These are phyloP conservation scores for Agriopis aurantiaria DNA, from an alignment of 2,888 invertebrate species.

Conservation along the genomic window DNA sequence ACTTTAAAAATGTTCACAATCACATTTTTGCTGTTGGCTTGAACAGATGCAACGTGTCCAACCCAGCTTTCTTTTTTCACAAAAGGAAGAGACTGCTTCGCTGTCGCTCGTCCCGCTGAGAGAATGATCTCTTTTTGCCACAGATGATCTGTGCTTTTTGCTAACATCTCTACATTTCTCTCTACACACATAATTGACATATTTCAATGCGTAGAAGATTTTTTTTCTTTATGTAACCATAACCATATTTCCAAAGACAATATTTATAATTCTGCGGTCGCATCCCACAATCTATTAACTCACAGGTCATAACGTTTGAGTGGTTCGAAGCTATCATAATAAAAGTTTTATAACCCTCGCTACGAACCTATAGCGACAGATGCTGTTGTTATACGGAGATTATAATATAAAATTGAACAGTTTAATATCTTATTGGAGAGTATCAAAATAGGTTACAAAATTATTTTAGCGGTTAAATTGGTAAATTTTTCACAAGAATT, in stretches of 20 bases:
- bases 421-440: conserved; percentile 6
- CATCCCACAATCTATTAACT: conserved; percentile 49
- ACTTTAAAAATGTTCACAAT: no score
- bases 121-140: no score
- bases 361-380: conserved; percentile 29
- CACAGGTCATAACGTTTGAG: conserved; percentile 47
- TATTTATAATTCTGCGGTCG: conserved; percentile 27
- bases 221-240: neutral
- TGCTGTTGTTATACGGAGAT: conserved; percentile 25
- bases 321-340: conserved; percentile 51
- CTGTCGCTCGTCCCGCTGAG: no score
- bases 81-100: neutral
- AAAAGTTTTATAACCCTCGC: conserved; percentile 50
- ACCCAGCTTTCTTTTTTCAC: neutral
- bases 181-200: no score
- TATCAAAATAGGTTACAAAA: neutral
- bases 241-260: conserved; percentile 6
- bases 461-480: neutral
- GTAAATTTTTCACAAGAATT: neutral
- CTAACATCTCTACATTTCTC: no score
- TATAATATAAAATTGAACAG: conserved; percentile 23
- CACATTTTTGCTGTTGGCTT: no score
- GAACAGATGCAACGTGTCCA: neutral
- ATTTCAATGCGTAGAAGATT: neutral
- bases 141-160: no score